Conservation (phyloP, 1,140 invertebrate genomes). For the Lordiphosa mommai region DNA sequence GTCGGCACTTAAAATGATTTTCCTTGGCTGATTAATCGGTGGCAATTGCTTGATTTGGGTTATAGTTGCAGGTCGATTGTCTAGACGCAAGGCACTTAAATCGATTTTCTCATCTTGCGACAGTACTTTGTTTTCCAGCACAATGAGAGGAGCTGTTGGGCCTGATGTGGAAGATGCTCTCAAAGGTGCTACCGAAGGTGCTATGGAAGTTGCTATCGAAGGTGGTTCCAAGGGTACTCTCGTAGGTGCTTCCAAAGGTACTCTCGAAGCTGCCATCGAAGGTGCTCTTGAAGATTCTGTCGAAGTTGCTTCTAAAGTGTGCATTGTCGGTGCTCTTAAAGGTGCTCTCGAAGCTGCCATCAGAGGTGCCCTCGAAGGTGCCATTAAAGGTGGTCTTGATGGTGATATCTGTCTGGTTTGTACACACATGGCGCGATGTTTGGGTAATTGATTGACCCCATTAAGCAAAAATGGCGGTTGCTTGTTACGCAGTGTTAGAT, state of each 20-base stretch:
- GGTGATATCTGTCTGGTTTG: neutral
- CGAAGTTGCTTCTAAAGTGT: neutral
- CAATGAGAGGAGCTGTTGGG: conserved; percentile 50
- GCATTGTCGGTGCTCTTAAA: too few relatives aligned
- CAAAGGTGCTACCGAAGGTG: neutral
- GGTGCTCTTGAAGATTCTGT: neutral
- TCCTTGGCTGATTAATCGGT: neutral
- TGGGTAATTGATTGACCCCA: conserved; percentile 51
- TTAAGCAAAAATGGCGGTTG: conserved; percentile 43
- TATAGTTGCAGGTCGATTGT: conserved; percentile 7
- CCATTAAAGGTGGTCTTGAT: neutral
- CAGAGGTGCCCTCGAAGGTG: neutral
- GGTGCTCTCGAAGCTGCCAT: too few relatives aligned
- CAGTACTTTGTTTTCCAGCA: conserved; percentile 68
- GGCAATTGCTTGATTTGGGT: neutral
- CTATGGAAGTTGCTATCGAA: neutral
- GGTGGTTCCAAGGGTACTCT: neutral
- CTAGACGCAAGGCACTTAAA: conserved; percentile 40
- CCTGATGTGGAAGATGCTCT: neutral
- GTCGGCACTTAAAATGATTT: neutral
- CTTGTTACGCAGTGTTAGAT: conserved; percentile 27
- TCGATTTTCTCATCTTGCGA: conserved; percentile 70
- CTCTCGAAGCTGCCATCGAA: neutral
- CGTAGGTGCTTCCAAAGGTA: neutral
- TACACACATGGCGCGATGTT: conserved; percentile 29